Base-by-base conservation (phyloP, 2,113 vertebrate species). In the Mesitornis unicolor region DNA sequence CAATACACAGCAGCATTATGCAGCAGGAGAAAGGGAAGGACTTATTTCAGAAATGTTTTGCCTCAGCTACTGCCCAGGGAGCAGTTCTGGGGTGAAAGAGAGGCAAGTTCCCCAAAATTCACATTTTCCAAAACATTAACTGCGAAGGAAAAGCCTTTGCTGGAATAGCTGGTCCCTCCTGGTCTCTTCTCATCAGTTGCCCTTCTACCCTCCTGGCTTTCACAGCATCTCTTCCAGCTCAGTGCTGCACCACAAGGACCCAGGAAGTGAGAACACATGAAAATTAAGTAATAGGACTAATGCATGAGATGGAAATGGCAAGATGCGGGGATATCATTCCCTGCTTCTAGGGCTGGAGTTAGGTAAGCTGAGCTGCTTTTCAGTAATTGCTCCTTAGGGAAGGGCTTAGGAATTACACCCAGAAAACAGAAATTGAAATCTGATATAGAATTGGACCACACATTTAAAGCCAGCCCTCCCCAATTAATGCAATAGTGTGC, bases 211-310 rank as follows among this genome's bases (percentile, higher is more conserved):
- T 2, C 68, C 50, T 13, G 2, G 10, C 43, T 67, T 68, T 51
- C 42, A 31, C 29, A 35, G 69, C 28, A 42, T 36, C 87, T 93
- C 60, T 87, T 88, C 87, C 86, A 85, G 79, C 90, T 94, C 63
- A 0, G 68, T n/a, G 28, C 38, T 65, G 51, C 79, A 68, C 88
- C 76, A 0, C 51, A 87, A 92, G 88, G 96, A 92, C 48, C 17
- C 54, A 2, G 84, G 89, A 96, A 95, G 48, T 2, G 1, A 67
- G 48, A 96, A 38, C 26, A 74, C 2, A 2, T 9, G 31, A 65
- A 86, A 84, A 76, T 61, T 56, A 92, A 78, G 47, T 95, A 95
- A 96, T 93, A 53, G 51, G 28, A 63, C 76, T 96, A 96, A 97
- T 93, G 96, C 56, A 84, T 2, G 17, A 84, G 51, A 91, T 56